Evolutionary conservation across 2,113 vertebrate genomes (phyloP).

Genomic region (Malurus elegans): DNA sequence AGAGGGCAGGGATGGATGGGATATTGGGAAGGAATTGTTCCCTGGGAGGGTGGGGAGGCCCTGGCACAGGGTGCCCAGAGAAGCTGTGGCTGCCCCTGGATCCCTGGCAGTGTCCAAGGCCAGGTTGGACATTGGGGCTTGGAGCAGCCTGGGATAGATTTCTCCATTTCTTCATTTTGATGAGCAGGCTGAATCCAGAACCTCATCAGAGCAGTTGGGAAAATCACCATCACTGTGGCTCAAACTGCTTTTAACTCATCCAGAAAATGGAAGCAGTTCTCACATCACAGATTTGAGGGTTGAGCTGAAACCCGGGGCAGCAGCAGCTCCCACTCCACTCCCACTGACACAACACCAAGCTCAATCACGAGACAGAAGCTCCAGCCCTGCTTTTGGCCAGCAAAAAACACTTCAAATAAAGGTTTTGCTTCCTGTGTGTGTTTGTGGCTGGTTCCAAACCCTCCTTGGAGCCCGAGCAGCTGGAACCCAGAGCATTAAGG

Average conservation of each 20-base stretch:
- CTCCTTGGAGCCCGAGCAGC: not conserved
- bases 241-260: not conserved
- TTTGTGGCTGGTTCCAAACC: not conserved
- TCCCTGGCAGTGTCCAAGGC: not conserved
- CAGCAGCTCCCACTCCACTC: not conserved
- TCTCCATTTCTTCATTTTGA: not conserved
- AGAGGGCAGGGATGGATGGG: not conserved
- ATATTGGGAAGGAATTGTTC: not conserved
- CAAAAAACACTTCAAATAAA: not conserved
- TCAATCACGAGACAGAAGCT: not conserved
- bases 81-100: not conserved
- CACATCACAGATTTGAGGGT: not conserved
- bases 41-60: not conserved
- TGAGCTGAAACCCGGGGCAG: not conserved
- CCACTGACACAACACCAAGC: not conserved
- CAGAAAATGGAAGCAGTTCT: not conserved
- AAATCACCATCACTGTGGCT: not conserved
- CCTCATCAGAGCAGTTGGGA: not conserved
- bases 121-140: fast-evolving
- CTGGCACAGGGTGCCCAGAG: not conserved
- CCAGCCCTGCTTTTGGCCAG: not conserved
- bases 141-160: fast-evolving
- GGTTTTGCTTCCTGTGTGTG: not conserved
- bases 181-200: not conserved
- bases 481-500: not conserved